Evolutionary conservation across 2,888 invertebrate genomes (phyloP), one percentile per base, ranked within the genome.

Genomic region (Dermolepida albohirtum): DNA sequence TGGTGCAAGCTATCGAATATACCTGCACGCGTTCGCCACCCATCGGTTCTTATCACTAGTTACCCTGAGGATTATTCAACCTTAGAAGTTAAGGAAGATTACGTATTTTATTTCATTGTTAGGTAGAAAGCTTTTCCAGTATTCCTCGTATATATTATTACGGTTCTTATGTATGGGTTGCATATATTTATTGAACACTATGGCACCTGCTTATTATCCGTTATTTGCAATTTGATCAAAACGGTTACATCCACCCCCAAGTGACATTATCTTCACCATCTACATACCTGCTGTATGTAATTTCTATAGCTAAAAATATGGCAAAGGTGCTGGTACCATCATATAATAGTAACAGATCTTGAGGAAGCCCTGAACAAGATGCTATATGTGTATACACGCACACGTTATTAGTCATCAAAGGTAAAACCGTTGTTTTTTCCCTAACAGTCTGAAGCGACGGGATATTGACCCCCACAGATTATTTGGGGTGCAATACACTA

Each of bases 281-380:
- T 72, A 70, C 64, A 68, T 68, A 71, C 70, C 69, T 69, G 70
- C 64, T 57, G 54, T 64, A 22, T 51, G 39, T 70, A 70, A 67
- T 67, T 69, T 66, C 62, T 64, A 68, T 66, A 68, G 67, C 68
- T 74, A 69, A 72, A 72, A 67, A 73, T 70, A 73, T 67, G 55
- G 71, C 64, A 43, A 73, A 71, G 69, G 71, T 75, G 73, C 75
- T 75, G 75, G 75, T 75, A 75, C 75, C 75, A 71, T 69, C 74
- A 74, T 74, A 71, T 68, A 69, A 71, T 64, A 34, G 66, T 67
- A 68, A 43, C 69, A 66, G 55, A 66, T 66, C 47, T 55, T 54
- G 29, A 40, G 44, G 57, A 66, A 66, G 43, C 54, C 65, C 54
- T 55, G 27, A 54, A 65, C 52, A 65, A 65, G 16, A 65, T 29